phyloP scores from a whole-genome alignment of 2,888 invertebrate genomes.

The Lapara coniferarum region DNA sequence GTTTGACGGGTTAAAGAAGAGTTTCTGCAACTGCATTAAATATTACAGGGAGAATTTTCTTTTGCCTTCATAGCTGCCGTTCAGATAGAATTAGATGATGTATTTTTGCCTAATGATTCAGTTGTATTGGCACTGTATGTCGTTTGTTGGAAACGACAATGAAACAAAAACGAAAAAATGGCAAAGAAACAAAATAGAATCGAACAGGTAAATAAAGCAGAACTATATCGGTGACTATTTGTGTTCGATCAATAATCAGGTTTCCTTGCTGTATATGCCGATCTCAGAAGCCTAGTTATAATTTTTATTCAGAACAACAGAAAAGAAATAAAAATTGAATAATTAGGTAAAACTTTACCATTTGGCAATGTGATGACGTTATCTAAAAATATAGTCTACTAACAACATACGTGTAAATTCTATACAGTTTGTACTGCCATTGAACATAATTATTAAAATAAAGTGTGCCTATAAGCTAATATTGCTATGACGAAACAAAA shows the following conservation, averaged over 20 bases:
- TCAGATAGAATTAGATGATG: slow-evolving; percentile 6
- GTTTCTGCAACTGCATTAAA: neutral
- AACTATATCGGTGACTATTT: neutral
- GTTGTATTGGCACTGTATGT: slow-evolving; percentile 32
- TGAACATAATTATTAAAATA: neutral
- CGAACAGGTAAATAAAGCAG: slow-evolving; percentile 12
- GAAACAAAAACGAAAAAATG: slow-evolving; percentile 27
- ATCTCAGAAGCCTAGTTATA: slow-evolving; percentile 8
- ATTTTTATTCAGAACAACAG: slow-evolving; percentile 21
- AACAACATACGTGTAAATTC: slow-evolving; percentile 16
- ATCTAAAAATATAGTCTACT: slow-evolving; percentile 16
- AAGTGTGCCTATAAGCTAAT: slow-evolving; percentile 3
- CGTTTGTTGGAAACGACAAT: slow-evolving; percentile 26
- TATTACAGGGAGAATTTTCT: neutral
- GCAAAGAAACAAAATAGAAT: neutral
- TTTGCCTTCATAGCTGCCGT: neutral
- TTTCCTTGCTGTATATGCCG: slow-evolving; percentile 6
- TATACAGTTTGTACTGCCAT: slow-evolving; percentile 21
- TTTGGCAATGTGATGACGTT: slow-evolving; percentile 14
- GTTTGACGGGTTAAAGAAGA: too few species aligned
- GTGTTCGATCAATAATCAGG: neutral
- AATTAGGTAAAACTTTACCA: slow-evolving; percentile 11
- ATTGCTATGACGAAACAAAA: slow-evolving; percentile 9
- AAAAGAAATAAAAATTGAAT: slow-evolving; percentile 17
- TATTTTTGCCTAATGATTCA: slow-evolving; percentile 39